Percentiles rank a stretch among this genome's conserved stretches.
phyloP scores from a whole-genome alignment of 2,888 invertebrate species.

The Macrophya annulata region DNA sequence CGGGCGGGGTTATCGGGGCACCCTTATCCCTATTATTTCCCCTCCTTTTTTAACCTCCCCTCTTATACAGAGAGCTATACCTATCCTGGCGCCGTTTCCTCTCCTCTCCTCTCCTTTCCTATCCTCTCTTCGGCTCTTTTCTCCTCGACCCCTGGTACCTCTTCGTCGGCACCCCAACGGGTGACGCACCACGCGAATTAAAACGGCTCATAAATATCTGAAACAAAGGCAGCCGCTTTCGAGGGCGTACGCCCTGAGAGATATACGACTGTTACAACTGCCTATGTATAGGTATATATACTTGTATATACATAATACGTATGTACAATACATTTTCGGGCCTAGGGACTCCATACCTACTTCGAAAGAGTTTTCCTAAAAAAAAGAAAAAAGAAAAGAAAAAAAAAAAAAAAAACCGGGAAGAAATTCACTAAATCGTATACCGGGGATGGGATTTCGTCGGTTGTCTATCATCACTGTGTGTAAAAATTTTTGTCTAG shows the following conservation, averaged over 20 bases:
- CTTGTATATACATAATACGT: neutral
- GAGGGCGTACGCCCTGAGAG: slow-evolving; percentile 77
- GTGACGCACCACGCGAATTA: slow-evolving; percentile 78
- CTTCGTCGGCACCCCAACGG: slow-evolving; percentile 67
- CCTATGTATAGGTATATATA: slow-evolving; percentile 26
- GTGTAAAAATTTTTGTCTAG: neutral
- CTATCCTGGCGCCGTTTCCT: slow-evolving; percentile 49
- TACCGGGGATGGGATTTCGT: neutral
- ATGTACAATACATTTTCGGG: neutral
- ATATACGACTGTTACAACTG: slow-evolving; percentile 72
- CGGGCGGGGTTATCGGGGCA: slow-evolving; percentile 72
- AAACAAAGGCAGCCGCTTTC: slow-evolving; percentile 79
- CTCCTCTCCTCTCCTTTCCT: slow-evolving; percentile 57
- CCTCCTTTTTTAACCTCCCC: slow-evolving; percentile 57
- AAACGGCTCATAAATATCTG: slow-evolving; percentile 80
- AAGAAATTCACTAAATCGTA: neutral
- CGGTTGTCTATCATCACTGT: neutral
- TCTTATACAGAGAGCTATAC: slow-evolving; percentile 14
- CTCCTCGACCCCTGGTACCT: slow-evolving; percentile 29
- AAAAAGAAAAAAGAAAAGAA: neutral
- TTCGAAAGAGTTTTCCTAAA: neutral
- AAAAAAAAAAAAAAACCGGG: neutral
- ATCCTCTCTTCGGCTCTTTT: slow-evolving; percentile 35
- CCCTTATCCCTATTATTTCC: slow-evolving; percentile 77
- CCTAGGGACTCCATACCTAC: neutral